A percentile compares a stretch with the other conserved stretches of the same genome.
phyloP scores from a whole-genome alignment of 2,888 invertebrate species.

The Calameuta idolon region DNA sequence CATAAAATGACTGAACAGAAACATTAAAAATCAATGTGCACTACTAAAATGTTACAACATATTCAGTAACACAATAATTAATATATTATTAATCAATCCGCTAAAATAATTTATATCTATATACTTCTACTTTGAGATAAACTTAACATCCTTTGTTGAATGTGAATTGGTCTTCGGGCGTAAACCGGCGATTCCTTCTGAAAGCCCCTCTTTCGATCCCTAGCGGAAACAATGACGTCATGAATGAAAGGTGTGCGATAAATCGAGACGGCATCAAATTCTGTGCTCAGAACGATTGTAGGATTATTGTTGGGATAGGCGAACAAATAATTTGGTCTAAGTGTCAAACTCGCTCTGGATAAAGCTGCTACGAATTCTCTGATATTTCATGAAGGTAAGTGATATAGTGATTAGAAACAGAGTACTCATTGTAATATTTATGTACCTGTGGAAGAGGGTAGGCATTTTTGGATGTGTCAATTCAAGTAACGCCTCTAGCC shows the following conservation, averaged over 20 bases:
- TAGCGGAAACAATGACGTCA: slow-evolving; percentile 59
- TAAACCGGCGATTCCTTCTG: slow-evolving; percentile 32
- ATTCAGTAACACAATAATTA: background rate
- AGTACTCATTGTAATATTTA: background rate
- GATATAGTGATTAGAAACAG: background rate
- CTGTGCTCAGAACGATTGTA: slow-evolving; percentile 8
- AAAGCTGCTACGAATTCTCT: background rate
- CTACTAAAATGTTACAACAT: background rate
- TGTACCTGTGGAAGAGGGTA: background rate
- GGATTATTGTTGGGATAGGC: background rate
- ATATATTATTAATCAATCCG: background rate
- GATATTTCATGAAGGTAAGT: slow-evolving; percentile 12
- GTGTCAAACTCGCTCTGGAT: background rate
- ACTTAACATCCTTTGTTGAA: background rate
- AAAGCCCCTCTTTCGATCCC: slow-evolving; percentile 24
- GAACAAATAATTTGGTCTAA: background rate
- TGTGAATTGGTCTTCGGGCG: slow-evolving; percentile 31
- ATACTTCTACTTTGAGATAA: background rate
- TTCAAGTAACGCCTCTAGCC: background rate
- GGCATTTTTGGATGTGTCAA: background rate
- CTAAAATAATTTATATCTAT: background rate
- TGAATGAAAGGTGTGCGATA: slow-evolving; percentile 45
- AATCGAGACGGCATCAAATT: slow-evolving; percentile 31
- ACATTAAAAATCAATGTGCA: background rate
- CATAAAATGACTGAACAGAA: background rate